These are phyloP conservation scores for Megaceryle maxima DNA, from an alignment of 2,113 vertebrate genomes.

Conservation along the genomic window DNA sequence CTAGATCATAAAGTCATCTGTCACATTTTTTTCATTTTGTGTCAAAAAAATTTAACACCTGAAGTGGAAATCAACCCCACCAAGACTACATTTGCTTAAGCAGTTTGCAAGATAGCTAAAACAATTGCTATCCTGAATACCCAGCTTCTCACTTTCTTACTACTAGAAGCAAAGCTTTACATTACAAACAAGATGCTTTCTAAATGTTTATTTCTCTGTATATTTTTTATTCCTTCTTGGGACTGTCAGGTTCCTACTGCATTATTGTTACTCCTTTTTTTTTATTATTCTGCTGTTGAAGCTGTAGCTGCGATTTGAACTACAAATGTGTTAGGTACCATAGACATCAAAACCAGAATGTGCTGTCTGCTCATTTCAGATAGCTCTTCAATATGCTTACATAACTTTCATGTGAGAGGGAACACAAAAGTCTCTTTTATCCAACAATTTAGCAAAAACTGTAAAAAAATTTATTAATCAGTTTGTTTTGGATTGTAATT, in stretches of 20 bases:
- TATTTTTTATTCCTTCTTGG: not conserved
- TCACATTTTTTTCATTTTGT: not conserved
- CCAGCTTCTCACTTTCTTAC: not conserved
- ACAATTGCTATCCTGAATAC: not conserved
- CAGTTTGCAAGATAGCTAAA: not conserved
- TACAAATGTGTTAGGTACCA: not conserved
- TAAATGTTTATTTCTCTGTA: not conserved
- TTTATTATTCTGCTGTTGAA: not conserved
- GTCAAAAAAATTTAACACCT: not conserved
- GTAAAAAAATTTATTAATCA: not conserved
- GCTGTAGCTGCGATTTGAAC: not conserved
- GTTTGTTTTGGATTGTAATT: not conserved
- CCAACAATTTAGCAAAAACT: not conserved
- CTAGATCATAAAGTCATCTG: not conserved
- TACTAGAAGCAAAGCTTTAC: not conserved
- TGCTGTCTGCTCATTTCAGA: not conserved
- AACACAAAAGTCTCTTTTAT: not conserved
- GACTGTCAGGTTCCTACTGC: not conserved
- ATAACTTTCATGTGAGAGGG: not conserved
- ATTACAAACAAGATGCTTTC: not conserved
- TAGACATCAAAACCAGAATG: not conserved
- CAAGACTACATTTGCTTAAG: not conserved
- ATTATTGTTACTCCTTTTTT: not conserved
- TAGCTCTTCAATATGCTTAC: fast-evolving
- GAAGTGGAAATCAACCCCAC: not conserved